These are phyloP conservation scores for Ceryle rudis DNA, from an alignment of 2,797 vertebrate genomes.

Conservation along the genomic window DNA sequence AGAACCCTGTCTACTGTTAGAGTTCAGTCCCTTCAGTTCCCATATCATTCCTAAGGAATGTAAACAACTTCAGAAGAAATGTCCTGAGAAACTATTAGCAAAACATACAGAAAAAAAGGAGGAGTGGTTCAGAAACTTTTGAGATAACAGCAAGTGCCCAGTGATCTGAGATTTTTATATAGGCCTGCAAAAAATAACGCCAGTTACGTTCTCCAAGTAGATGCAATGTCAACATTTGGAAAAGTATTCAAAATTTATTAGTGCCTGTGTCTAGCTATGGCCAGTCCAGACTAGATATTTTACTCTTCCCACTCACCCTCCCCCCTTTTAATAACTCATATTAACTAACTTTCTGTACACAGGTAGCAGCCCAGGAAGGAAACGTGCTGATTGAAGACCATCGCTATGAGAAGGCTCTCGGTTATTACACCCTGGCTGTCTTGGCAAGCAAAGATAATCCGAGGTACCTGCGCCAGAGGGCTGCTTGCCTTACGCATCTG, in stretches of 20 bases:
- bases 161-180: neutral
- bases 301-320: neutral
- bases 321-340: neutral
- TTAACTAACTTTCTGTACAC: neutral
- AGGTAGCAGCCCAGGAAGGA: slow-evolving; percentile 90
- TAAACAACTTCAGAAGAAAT: neutral
- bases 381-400: slow-evolving; percentile 68
- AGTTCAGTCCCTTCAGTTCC: neutral
- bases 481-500: slow-evolving; percentile 83
- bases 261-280: neutral
- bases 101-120: neutral
- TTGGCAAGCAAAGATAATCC: slow-evolving; percentile 72
- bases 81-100: neutral
- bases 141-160: neutral
- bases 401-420: slow-evolving; percentile 79
- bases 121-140: neutral
- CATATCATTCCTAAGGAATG: neutral
- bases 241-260: neutral
- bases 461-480: slow-evolving; percentile 83
- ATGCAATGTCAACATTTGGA: neutral
- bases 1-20: neutral
- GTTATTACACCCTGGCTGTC: slow-evolving; percentile 86
- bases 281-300: neutral
- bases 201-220: neutral
- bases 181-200: neutral